Base-by-base conservation (phyloP, 2,797 vertebrate species). In the Catostomus latipinnis region DNA sequence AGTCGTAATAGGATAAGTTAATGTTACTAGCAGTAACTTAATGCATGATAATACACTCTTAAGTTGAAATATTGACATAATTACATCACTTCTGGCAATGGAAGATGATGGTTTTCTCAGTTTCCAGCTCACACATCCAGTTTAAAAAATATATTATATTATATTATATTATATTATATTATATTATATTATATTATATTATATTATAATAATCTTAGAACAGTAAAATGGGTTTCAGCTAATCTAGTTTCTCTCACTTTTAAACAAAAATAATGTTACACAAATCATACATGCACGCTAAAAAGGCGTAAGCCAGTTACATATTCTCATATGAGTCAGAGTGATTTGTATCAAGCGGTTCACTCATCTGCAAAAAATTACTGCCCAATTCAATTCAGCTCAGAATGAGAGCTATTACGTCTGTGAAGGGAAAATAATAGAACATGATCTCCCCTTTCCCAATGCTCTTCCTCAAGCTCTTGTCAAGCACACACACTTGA, bases 311-410 rank as follows among this genome's bases (percentile, higher is more conserved):
- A 74, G 56, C 54, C n/a, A 52, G 52, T 65, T 71, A 71, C 43
- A 22, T 12, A 56, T 65, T 79, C 52, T 63, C 8, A 14, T 62
- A 54, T 45, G 57, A 53, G 57, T 71, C 60, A 49, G 58, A 79
- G 43, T 22, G 50, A 71, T 14, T 6, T 18, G 46, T 12, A 57
- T 48, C 43, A 65, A 16, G n/a, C n/a, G 48, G 52, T 48, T 61
- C 22, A 69, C 48, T 77, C 49, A 71, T 78, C 57, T 78, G 68
- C 45, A 54, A 78, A 71, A 78, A 46, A 58, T 63, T 54, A 76
- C 63, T 13, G 49, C 49, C 34, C 56, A 63, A 71, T 71, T 78
- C 22, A 63, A 78, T 71, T 78, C 67, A 58, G 65, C 65, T 58
- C 75, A 71, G 68, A 58, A 71, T 71, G 58, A 50, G 16, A n/a